Evolutionary conservation across 1,140 invertebrate species (phyloP), one percentile per base, ranked within the genome.

Genomic region (Drosophila azteca): DNA sequence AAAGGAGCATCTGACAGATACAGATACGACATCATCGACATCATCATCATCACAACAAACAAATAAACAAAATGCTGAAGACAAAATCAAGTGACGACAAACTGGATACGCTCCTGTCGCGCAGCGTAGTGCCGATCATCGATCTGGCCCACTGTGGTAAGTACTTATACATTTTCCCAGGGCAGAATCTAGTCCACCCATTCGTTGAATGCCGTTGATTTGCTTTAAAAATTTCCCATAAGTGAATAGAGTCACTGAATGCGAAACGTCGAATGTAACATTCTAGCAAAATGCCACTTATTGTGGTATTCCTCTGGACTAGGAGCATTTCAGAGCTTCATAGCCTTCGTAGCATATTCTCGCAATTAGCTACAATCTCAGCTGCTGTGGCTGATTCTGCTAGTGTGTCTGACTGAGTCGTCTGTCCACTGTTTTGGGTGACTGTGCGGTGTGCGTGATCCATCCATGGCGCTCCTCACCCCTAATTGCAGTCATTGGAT

Each of bases 141-240:
- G 95, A 96, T 92, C 93, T 96, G 73, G 94, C 94, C 58, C 94
- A 95, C 89, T 94, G 95, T 92, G 95, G 95, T 95, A 92, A 94
- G 94, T 92, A 69, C 20, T 13, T 31, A 3, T 2, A 31, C 8
- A 9, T 31, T 9, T 31, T 31, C 29, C 29, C 29, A 29, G 29
- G 6, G 29, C 29, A 29, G 29, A 29, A 2, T 29, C 7, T 29
- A 2, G 29, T 29, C 6, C 6, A 29, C 2, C 0, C 6, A 29
- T 7, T 29, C 29, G 29, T 29, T 29, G 29, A 29, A 8, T 29
- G 6, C 24, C 3, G 24, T 5, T 24, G 24, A 20, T 20, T 20
- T 20, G 17, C 17, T 20, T 26, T 6, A 6, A 0, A 29, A 29
- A 29, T 29, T 6, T 7, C 29, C 29, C 29, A 29, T 29, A 29